phyloP scores from a whole-genome alignment of 2,888 invertebrate species.

The Leptinotarsa juncta region DNA sequence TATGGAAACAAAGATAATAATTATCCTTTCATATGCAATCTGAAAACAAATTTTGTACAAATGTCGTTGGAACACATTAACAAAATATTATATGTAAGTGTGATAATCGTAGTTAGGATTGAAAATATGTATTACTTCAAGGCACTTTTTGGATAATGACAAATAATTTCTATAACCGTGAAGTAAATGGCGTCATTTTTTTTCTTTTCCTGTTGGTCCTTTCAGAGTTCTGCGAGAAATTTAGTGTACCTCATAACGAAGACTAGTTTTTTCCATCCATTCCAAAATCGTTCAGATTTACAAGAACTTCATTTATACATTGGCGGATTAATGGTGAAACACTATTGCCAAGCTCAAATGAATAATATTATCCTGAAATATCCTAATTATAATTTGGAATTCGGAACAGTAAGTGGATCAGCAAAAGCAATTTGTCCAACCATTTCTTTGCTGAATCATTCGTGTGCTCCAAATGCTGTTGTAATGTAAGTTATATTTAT shows the following conservation, averaged over 20 bases:
- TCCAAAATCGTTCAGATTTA: slow-evolving; percentile 28
- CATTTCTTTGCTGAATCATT: slow-evolving; percentile 49
- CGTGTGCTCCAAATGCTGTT: slow-evolving; percentile 50
- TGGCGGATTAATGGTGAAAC: slow-evolving; percentile 52
- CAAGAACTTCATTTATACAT: slow-evolving; percentile 44
- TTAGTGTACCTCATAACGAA: slow-evolving; percentile 48
- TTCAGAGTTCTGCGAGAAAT: slow-evolving; percentile 45
- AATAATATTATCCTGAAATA: slow-evolving; percentile 45
- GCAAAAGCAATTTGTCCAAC: slow-evolving; percentile 53
- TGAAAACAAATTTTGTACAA: slow-evolving; percentile 46
- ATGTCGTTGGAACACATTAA: slow-evolving; percentile 41
- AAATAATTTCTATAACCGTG: too few species aligned
- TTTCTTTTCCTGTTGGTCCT: neutral
- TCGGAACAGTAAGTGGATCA: slow-evolving; percentile 42
- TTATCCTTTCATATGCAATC: slow-evolving; percentile 46
- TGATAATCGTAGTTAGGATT: neutral
- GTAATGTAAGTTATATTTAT: slow-evolving; percentile 48
- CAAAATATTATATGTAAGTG: slow-evolving; percentile 48
- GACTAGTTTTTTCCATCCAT: slow-evolving; percentile 47
- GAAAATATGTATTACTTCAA: too few species aligned
- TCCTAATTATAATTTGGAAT: slow-evolving; percentile 40
- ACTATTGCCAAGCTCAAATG: slow-evolving; percentile 51
- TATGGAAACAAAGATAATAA: slow-evolving; percentile 45
- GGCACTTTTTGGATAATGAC: too few species aligned
- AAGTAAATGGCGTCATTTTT: neutral